Conservation (phyloP, 2,113 vertebrate species). For the Eurypyga helias region DNA sequence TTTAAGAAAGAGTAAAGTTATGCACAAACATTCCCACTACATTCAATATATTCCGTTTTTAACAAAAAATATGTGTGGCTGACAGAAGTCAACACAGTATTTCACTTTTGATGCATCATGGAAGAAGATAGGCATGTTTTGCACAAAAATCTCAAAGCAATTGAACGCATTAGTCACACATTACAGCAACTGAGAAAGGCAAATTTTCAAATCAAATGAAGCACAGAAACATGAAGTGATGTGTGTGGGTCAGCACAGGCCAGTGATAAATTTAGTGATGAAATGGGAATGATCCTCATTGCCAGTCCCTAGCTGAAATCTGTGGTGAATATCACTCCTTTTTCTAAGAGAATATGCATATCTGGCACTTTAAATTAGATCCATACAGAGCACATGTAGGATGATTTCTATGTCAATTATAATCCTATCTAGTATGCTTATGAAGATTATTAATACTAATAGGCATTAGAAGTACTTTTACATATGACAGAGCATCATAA, state of each 20-base stretch:
- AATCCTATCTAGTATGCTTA: background rate
- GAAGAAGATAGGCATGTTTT: background rate
- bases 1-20: background rate
- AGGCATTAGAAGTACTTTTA: background rate
- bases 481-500: background rate
- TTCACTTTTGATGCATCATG: background rate
- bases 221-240: background rate
- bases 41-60: background rate
- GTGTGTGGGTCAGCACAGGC: background rate
- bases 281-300: background rate
- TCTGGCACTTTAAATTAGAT: background rate
- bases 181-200: background rate
- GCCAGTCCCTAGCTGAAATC: background rate
- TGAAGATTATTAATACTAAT: background rate
- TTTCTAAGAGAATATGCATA: background rate
- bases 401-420: background rate
- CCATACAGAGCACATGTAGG: background rate
- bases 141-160: background rate
- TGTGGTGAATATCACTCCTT: background rate
- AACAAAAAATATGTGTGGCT: background rate
- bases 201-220: slow-evolving; percentile 12
- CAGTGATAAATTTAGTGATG: background rate
- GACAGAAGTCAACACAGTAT: background rate
- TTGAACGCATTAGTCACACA: background rate
- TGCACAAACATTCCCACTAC: background rate